Percentiles rank a stretch among this genome's conserved stretches.
phyloP scores from a whole-genome alignment of 2,113 vertebrate genomes.

The Eurystomus gularis region DNA sequence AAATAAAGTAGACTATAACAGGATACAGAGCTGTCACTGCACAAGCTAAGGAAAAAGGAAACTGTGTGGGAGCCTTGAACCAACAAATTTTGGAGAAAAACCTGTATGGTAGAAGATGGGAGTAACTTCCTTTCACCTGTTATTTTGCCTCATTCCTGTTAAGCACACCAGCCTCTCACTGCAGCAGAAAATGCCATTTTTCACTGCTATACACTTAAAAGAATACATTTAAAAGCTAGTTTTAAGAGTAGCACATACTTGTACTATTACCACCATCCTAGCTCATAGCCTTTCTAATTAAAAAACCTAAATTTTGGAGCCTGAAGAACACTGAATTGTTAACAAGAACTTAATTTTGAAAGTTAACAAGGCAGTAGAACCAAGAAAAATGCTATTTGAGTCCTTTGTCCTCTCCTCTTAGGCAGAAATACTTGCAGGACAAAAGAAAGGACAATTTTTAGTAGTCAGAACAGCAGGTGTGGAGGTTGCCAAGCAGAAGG shows the following conservation, averaged over 20 bases:
- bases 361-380: neutral
- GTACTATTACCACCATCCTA: neutral
- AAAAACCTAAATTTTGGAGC: neutral
- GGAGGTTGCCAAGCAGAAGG: constrained; percentile 35
- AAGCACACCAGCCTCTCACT: neutral
- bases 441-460: constrained; percentile 39
- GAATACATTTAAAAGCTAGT: neutral
- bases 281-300: neutral
- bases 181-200: neutral
- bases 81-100: neutral
- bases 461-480: constrained; percentile 37
- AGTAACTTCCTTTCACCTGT: neutral
- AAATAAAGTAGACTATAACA: neutral
- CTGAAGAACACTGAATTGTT: neutral
- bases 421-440: neutral
- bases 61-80: neutral
- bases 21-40: neutral
- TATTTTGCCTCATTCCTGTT: neutral
- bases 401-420: neutral
- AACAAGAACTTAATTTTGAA: neutral
- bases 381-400: neutral
- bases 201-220: neutral
- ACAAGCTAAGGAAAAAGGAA: neutral
- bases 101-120: neutral
- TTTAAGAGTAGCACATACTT: neutral